phyloP scores from a whole-genome alignment of 2,113 vertebrate genomes.

The Aleadryas rufinucha region DNA sequence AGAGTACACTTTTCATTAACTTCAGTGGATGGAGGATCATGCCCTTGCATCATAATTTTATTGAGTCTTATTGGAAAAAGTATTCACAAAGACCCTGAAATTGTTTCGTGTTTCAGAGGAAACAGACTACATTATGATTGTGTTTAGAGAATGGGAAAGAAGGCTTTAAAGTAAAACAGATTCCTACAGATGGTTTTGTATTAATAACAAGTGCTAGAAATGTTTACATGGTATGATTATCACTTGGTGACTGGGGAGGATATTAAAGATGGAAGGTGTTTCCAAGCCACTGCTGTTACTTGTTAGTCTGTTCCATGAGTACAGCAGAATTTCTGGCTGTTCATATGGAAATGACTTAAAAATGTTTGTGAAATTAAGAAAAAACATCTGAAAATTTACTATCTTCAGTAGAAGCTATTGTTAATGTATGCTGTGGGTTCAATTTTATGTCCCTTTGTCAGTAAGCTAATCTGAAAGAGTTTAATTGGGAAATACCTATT shows the following conservation, averaged over 20 bases:
- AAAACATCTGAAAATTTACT: background rate
- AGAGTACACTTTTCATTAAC: background rate
- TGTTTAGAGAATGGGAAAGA: background rate
- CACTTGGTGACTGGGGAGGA: background rate
- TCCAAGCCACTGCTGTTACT: background rate
- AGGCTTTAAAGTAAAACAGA: background rate
- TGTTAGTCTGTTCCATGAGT: background rate
- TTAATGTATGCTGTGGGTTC: conserved; percentile 24
- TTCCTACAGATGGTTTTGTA: background rate
- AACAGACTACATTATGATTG: background rate
- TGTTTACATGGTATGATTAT: background rate
- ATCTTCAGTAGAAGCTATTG: conserved; percentile 18
- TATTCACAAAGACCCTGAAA: background rate
- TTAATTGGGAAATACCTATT: conserved; percentile 38
- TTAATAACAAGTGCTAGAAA: background rate
- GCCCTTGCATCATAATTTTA: background rate
- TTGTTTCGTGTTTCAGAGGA: background rate
- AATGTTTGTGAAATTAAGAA: conserved; percentile 12
- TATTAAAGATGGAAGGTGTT: background rate
- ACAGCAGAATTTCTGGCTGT: background rate
- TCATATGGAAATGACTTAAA: background rate
- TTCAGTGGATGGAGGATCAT: background rate
- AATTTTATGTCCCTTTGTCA: conserved; percentile 12
- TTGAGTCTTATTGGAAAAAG: background rate
- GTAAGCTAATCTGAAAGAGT: background rate